Evolutionary conservation across 2,113 vertebrate genomes (phyloP), one percentile per base, ranked within the genome.

Genomic region (Platysteira castanea): DNA sequence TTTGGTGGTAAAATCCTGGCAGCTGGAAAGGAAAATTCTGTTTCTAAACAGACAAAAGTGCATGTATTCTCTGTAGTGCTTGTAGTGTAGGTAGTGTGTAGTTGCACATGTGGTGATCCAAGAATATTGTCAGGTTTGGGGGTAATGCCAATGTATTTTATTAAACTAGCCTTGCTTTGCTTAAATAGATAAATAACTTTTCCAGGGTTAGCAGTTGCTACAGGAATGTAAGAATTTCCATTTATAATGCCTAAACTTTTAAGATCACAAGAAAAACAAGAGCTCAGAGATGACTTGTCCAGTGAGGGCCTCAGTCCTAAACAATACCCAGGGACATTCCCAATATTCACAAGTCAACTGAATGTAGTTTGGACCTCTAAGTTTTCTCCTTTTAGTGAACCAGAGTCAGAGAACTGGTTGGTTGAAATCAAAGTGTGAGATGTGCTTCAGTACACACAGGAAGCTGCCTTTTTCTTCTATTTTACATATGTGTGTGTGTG

Each of bases 321-420:
- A 30, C 27, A 52, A 73, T 31, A 69, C 9, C 9, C 7, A 67
- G 60, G 47, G 22, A 8, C 14, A 33, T 76, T 76, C 30, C 11
- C 50, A 21, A 67, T 83, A 83, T 50, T 74, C 47, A 44, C 13
- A 74, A 42, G 33, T 44, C 30, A 54, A 8, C 15, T 59, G 27
- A 94, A 74, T 15, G 10, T 21, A 63, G 17, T 54, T 69, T 85
- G 54, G 33, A 53, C 14, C 16, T 57, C 28, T 53, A 28, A 6
- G 4, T 77, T 93, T 88, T 87, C 52, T 81, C 61, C 19, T 93
- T 91, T 64, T 84, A 92, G 63, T 57, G 63, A 96, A 93, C 8
- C 17, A 37, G 80, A 77, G 82, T 96, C 41, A 89, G 87, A 70
- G 77, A 94, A 71, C 91, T 85, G n/a, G 71, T 87, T 97, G 84